Evolutionary conservation across 37 sponge, comb jelly and placozoan genomes (phyloP), one percentile per base, ranked within the genome.

Genomic region (Spongilla lacustris): DNA sequence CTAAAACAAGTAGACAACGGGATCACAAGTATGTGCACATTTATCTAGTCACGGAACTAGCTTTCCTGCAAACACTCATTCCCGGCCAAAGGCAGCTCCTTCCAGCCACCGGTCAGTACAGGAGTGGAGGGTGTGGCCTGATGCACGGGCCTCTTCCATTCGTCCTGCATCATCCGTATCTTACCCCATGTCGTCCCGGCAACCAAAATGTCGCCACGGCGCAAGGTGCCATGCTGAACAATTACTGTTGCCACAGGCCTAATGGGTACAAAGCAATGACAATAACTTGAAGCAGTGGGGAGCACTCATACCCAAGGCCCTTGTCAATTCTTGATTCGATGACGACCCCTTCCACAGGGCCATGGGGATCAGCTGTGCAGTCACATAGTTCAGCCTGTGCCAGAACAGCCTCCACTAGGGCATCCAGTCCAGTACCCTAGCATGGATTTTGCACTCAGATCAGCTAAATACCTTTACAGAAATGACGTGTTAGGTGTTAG

Each of bases 61-160:
- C 28, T 50, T 36, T 78, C 92, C 78, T 95, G 90, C 19, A 90
- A 73, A 67, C 85, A 87, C 50, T 81, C 37, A 31, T 93, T 92
- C 32, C 96, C 96, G 30, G 85, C 84, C 26, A 28, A 17, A 22
- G 96, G 96, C 19, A 89, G 35, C 0, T 87, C 85, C 76, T 72
- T 91, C 96, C 96, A 96, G 2, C 96, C 96, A 26, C 68, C 80
- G 3, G 88, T 84, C 68, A 90, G 71, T 27, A 96, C 90, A 10
- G 96, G 96, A 0, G 70, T 88, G 29, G 96, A 93, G 58, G 91
- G 91, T 21, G 88, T 38, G 50, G 89, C 94, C 19, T 50, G 24
- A 4, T 73, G 66, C 50, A 91, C 28, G 0, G 29, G 83, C 27
- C 58, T 26, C 3, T 82, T 75, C 1, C 24, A 58, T 66, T 93